A percentile compares a stretch with the other conserved stretches of the same genome.
phyloP scores from a whole-genome alignment of 2,113 vertebrate genomes.

The Oreocharis arfaki region DNA sequence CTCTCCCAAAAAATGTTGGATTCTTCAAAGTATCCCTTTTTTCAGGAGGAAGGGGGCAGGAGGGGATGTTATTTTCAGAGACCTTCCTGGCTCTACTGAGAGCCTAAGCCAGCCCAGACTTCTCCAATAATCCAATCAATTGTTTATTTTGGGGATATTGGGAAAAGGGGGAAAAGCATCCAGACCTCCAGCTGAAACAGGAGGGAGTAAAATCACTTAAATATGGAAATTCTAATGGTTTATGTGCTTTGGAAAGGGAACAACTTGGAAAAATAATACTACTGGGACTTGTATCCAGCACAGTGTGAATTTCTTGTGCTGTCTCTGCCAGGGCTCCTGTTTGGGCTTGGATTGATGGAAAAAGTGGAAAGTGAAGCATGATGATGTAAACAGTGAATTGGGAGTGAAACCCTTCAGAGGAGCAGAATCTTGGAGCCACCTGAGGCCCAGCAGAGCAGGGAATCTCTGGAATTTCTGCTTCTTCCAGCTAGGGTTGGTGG shows the following conservation, averaged over 20 bases:
- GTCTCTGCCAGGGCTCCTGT: neutral
- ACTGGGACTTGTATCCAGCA: no score
- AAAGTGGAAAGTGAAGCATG: rapidly evolving
- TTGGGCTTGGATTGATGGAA: neutral
- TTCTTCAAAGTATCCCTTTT: neutral
- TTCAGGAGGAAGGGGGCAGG: neutral
- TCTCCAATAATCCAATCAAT: neutral
- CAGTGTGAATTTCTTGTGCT: neutral
- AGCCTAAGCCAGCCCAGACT: neutral
- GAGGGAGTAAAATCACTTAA: neutral
- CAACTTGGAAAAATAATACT: neutral
- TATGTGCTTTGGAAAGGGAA: neutral
- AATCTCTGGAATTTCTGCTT: neutral
- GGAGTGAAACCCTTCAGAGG: neutral
- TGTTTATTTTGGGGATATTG: neutral
- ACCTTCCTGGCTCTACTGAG: neutral
- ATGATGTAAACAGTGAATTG: rapidly evolving
- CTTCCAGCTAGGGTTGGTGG: neutral
- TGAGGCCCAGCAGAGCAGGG: neutral
- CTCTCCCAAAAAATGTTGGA: rapidly evolving
- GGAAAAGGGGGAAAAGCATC: neutral
- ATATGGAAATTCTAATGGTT: neutral
- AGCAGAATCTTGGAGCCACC: neutral
- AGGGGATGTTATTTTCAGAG: neutral
- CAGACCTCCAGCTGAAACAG: neutral